These are phyloP conservation scores for Podotricha telesiphe DNA, from an alignment of 2,888 invertebrate genomes.

Conservation along the genomic window DNA sequence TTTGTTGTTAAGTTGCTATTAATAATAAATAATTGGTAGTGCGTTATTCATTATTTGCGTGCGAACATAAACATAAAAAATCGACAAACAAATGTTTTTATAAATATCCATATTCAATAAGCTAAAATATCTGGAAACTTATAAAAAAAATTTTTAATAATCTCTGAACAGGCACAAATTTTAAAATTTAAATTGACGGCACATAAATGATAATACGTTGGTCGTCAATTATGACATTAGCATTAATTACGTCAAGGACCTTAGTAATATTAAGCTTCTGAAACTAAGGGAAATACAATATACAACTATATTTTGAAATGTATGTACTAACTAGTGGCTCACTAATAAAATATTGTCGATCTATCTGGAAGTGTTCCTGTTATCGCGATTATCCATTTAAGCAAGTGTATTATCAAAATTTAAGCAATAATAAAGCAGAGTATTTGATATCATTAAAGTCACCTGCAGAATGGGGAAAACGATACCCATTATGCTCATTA, in stretches of 20 bases:
- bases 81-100: not conserved
- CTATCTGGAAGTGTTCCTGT: constrained; percentile 27
- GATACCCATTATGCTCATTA: constrained; percentile 1
- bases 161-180: not conserved
- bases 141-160: not conserved
- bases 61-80: too few relatives aligned
- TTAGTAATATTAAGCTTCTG: not conserved
- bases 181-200: not conserved
- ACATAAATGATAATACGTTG: constrained; percentile 4
- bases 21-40: too few relatives aligned
- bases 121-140: not conserved
- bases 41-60: too few relatives aligned
- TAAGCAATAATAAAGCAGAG: constrained; percentile 1
- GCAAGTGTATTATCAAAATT: constrained; percentile 14
- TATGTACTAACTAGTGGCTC: not conserved
- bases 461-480: not conserved
- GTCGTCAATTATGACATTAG: constrained; percentile 5
- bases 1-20: too few relatives aligned
- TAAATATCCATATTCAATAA: not conserved
- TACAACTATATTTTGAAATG: not conserved
- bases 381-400: constrained; percentile 19
- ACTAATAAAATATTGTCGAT: constrained; percentile 14
- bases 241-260: constrained; percentile 3
- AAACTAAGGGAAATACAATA: not conserved
- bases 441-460: not conserved